phyloP scores from a whole-genome alignment of 2,888 invertebrate genomes.

The Epinotia bilunana region DNA sequence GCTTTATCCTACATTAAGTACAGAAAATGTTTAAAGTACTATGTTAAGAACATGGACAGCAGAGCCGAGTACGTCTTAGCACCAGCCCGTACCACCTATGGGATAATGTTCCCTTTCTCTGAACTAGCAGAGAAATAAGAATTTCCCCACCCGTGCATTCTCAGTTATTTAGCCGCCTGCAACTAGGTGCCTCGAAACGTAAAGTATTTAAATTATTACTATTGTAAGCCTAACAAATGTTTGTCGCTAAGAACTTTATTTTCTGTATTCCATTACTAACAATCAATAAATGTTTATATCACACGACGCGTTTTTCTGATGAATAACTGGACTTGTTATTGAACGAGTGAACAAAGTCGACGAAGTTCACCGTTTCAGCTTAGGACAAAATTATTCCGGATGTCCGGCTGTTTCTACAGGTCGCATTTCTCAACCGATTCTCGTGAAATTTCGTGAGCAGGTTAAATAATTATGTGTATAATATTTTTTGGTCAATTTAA shows the following conservation, averaged over 20 bases:
- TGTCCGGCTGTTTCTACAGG: too few species aligned
- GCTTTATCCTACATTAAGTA: background rate
- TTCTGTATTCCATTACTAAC: slow-evolving; percentile 67
- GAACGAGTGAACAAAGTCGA: too few species aligned
- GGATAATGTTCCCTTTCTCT: slow-evolving; percentile 79
- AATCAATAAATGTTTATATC: slow-evolving; percentile 69
- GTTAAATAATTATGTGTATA: too few species aligned
- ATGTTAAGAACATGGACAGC: background rate
- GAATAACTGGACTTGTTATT: background rate
- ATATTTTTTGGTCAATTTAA: too few species aligned
- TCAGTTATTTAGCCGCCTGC: slow-evolving; percentile 5
- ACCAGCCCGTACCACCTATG: slow-evolving; percentile 55
- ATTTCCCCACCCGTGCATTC: slow-evolving; percentile 61
- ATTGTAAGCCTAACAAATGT: slow-evolving; percentile 39
- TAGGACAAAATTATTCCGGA: too few species aligned
- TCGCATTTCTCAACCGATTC: too few species aligned
- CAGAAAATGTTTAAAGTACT: background rate
- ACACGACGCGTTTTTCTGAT: slow-evolving; percentile 39
- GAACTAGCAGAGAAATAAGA: slow-evolving; percentile 80
- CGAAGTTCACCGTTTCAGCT: too few species aligned
- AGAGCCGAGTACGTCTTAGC: slow-evolving; percentile 22
- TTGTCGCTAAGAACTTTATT: slow-evolving; percentile 69
- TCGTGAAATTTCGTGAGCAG: too few species aligned
- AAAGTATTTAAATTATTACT: slow-evolving; percentile 26
- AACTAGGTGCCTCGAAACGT: slow-evolving; percentile 25